Evolutionary conservation across 2,797 vertebrate species (phyloP), one percentile per base, ranked within the genome.

Genomic region (Acropternis orthonyx): DNA sequence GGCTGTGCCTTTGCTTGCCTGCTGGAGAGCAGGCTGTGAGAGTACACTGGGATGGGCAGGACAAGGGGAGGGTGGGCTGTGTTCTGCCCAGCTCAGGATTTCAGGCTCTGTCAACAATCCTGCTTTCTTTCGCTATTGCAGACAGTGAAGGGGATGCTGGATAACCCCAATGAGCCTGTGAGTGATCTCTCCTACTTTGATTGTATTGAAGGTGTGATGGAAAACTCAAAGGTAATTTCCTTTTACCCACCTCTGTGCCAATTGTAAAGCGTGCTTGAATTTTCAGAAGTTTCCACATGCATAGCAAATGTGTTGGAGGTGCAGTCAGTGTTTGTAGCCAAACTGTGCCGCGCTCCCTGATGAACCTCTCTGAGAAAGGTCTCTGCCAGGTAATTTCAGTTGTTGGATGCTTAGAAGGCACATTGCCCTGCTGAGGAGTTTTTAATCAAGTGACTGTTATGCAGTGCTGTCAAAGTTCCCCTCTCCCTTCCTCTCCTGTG

Each of bases 181-280:
- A 99, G 97, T 5, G 99, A 99, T 94, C 98, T 99, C 67, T 99
- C 99, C 3, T 99, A 99, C 96, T 99, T 99, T 79, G 99, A 99
- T 96, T 99, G 99, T 97, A 99, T 99, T 55, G 99, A 99, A 94
- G 99, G 99, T 0, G 99, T 99, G 88, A 99, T 99, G 99, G 99
- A 99, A 96, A 99, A 99, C 96, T 99, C 99, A 52, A 99, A 99
- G 99, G 99, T 99, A 98, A 89, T 86, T 78, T 55, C 34, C n/a
- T 88, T 76, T 58, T n/a, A 26, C 30, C 41, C 16, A 39, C 5
- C 11, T 36, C 12, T 61, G 11, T 54, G 16, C 39, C 46, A 51
- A 3, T 30, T 90, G 26, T 24, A 16, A 81, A 88, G 39, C 63
- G 16, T 2, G 1, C 87, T 87, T 76, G 52, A n/a, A 21, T 88